Conservation (phyloP, 2,797 vertebrate species). For the Gymnothorax javanicus region DNA sequence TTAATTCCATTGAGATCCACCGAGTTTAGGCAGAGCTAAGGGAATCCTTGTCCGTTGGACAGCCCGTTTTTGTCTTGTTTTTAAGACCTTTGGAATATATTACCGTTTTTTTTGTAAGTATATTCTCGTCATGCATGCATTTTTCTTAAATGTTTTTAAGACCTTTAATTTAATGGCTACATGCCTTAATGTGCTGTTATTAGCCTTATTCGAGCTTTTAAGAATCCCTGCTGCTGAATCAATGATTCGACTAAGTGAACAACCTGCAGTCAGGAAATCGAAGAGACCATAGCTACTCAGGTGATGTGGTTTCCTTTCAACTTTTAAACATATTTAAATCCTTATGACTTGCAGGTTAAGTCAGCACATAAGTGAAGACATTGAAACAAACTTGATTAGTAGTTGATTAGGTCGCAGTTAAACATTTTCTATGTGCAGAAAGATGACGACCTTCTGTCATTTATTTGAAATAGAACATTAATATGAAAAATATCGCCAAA, state of each 20-base stretch:
- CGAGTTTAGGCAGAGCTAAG: not conserved
- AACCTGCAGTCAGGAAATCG: not conserved
- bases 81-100: too few species aligned
- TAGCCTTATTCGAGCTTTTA: not conserved
- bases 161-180: not conserved
- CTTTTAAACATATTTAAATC: too few species aligned
- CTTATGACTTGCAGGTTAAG: not conserved
- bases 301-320: not conserved
- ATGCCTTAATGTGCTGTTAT: not conserved
- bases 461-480: too few species aligned
- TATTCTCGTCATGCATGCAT: not conserved
- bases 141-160: not conserved
- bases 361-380: too few species aligned
- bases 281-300: not conserved
- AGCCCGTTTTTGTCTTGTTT: not conserved
- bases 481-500: too few species aligned
- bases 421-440: too few species aligned
- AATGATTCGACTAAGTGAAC: not conserved
- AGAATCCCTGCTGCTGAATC: not conserved
- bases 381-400: too few species aligned
- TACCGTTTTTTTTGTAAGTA: too few species aligned
- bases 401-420: too few species aligned
- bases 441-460: too few species aligned
- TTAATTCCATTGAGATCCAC: not conserved
- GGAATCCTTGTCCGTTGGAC: not conserved